These are phyloP conservation scores for Heliconius charithonia DNA, from an alignment of 2,888 invertebrate species.

Conservation along the genomic window DNA sequence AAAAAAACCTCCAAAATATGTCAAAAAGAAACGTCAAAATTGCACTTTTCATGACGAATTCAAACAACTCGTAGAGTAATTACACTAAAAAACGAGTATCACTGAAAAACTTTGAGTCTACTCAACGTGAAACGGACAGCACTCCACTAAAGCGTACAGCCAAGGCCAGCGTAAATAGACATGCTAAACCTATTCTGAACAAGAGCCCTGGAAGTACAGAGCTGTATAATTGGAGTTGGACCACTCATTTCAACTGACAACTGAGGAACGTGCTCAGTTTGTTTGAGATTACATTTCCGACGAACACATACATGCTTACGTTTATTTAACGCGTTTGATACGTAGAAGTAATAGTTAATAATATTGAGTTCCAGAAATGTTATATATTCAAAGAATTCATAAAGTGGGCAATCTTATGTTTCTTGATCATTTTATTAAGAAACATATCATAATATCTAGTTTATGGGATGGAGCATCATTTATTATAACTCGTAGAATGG, in stretches of 20 bases:
- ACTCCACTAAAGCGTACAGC: slow-evolving; percentile 27
- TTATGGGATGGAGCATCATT: not conserved
- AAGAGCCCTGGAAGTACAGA: slow-evolving; percentile 45
- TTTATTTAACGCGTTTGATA: slow-evolving; percentile 27
- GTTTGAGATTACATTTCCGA: slow-evolving; percentile 46
- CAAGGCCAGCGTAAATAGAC: slow-evolving; percentile 41
- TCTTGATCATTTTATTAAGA: slow-evolving; percentile 2
- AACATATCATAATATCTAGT: not conserved
- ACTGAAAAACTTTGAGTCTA: slow-evolving; percentile 6
- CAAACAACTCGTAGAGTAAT: not conserved
- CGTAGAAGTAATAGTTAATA: not conserved
- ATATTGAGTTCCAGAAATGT: not conserved
- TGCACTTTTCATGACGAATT: not conserved
- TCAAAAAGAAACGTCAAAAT: not conserved
- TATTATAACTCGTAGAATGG: not conserved
- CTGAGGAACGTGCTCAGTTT: slow-evolving; percentile 44
- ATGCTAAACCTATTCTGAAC: slow-evolving; percentile 35
- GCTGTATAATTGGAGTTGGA: slow-evolving; percentile 50
- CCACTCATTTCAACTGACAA: slow-evolving; percentile 49
- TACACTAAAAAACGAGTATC: slow-evolving; percentile 2
- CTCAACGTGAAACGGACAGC: slow-evolving; percentile 16
- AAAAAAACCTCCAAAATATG: not conserved
- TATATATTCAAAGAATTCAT: slow-evolving; percentile 1
- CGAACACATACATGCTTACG: slow-evolving; percentile 27
- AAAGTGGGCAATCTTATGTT: not conserved